Percentiles rank a stretch among this genome's conserved stretches.
phyloP scores from a whole-genome alignment of 2,113 vertebrate genomes.

The Mola mola region DNA sequence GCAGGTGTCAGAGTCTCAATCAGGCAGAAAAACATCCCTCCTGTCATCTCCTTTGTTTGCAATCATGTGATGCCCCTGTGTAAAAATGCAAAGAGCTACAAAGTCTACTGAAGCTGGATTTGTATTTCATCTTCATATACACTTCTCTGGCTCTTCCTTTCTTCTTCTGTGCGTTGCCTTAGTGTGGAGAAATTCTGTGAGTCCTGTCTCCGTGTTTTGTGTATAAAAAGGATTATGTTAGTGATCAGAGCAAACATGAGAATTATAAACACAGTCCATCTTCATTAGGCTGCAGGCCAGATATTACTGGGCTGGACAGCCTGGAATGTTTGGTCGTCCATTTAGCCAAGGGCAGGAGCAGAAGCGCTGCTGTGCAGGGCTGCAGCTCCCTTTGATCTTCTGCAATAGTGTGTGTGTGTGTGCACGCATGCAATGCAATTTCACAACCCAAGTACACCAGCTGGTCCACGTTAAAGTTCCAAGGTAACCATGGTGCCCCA shows the following conservation, averaged over 20 bases:
- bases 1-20: constrained; percentile 83
- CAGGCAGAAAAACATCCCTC: constrained; percentile 78
- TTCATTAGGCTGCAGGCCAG: constrained; percentile 79
- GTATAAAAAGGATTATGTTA: constrained; percentile 76
- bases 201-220: constrained; percentile 68
- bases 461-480: constrained; percentile 89
- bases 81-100: constrained; percentile 69
- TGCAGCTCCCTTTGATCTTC: constrained; percentile 82
- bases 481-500: constrained; percentile 87
- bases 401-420: constrained; percentile 62
- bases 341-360: constrained; percentile 83
- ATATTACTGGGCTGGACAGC: constrained; percentile 80
- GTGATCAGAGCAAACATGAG: constrained; percentile 80
- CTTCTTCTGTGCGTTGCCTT: constrained; percentile 44
- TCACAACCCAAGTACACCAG: constrained; percentile 87
- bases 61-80: constrained; percentile 69
- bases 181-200: constrained; percentile 59
- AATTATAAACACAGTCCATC: constrained; percentile 82
- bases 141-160: constrained; percentile 29
- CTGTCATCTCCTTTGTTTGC: constrained; percentile 75
- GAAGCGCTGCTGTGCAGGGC: constrained; percentile 81
- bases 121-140: constrained; percentile 35
- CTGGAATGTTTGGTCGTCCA: constrained; percentile 84
- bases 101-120: constrained; percentile 45
- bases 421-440: constrained; percentile 80